These are phyloP conservation scores for Clivina fossor DNA, from an alignment of 2,888 invertebrate genomes.

Conservation along the genomic window DNA sequence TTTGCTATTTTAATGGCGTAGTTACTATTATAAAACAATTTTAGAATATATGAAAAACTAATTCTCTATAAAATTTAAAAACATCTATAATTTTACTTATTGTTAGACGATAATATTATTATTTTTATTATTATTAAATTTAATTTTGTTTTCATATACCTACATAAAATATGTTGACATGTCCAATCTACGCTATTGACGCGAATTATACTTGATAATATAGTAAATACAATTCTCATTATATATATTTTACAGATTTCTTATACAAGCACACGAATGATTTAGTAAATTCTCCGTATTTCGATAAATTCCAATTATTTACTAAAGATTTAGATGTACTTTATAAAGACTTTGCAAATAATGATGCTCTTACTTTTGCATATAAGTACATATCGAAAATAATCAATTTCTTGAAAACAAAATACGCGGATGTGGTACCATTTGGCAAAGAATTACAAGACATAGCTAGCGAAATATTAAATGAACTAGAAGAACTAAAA, in stretches of 20 bases:
- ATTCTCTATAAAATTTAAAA: too few species aligned
- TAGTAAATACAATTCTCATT: conserved; percentile 10
- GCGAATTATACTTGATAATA: conserved; percentile 13
- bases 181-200: conserved; percentile 1
- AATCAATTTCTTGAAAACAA: conserved; percentile 67
- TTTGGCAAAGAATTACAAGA: conserved; percentile 68
- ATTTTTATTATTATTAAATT: conserved; percentile 11
- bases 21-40: too few species aligned
- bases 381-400: conserved; percentile 72
- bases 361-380: conserved; percentile 76
- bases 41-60: too few species aligned
- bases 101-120: not conserved
- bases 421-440: conserved; percentile 67
- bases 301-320: conserved; percentile 76
- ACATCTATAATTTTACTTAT: not conserved
- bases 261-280: conserved; percentile 78
- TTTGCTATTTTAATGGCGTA: conserved; percentile 1
- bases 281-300: conserved; percentile 78
- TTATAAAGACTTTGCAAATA: conserved; percentile 74
- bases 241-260: conserved; percentile 71
- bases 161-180: conserved; percentile 14
- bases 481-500: conserved; percentile 62
- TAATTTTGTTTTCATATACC: conserved; percentile 10
- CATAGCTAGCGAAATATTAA: conserved; percentile 62
- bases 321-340: conserved; percentile 79